Base-by-base conservation (phyloP, 2,888 invertebrate species). In the Strigamia crassipes region DNA sequence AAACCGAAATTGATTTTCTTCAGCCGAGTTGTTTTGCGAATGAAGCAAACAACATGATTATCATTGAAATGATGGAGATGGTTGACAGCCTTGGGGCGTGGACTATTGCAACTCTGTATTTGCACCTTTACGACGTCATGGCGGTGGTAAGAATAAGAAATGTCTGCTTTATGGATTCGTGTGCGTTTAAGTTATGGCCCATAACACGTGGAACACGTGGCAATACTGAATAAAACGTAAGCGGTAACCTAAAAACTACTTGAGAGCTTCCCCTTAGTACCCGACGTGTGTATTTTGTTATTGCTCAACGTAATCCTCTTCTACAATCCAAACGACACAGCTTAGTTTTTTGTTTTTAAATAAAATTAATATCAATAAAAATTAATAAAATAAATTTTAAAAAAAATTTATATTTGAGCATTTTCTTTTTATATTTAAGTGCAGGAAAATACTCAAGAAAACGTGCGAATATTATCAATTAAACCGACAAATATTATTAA, bases 51-150 rank as follows among this genome's bases (percentile, higher is more conserved):
- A 56, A 56, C 56, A 56, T 18, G 21, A 56, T 56, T 56, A 56
- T 56, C 18, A 56, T 56, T 56, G 56, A 56, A 56, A 56, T 56
- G 56, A 56, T 56, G 56, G 56, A 56, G 18, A 56, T 56, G 1
- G 56, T 56, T 21, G 56, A 56, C 56, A 56, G 56, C 21, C 56
- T 56, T 56, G 56, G 56, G 56, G 56, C 56, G 56, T 56, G 56
- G 56, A 56, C 56, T 1, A 21, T 56, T 56, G 56, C 56, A 56
- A 56, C 56, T 56, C 56, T 56, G 56, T 56, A 56, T 56, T 56
- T 56, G 56, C 56, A 56, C 56, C 56, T 56, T 56, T 56, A 56
- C 56, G 56, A 56, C 56, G 56, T 56, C 56, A 56, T 56, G 56
- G 56, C 56, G 56, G 56, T 56, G 56, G 56, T 56, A 56, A 56